Percentiles rank a stretch among this genome's conserved stretches.
Conservation (phyloP, 2,888 invertebrate species). For the Torymus auratus region DNA sequence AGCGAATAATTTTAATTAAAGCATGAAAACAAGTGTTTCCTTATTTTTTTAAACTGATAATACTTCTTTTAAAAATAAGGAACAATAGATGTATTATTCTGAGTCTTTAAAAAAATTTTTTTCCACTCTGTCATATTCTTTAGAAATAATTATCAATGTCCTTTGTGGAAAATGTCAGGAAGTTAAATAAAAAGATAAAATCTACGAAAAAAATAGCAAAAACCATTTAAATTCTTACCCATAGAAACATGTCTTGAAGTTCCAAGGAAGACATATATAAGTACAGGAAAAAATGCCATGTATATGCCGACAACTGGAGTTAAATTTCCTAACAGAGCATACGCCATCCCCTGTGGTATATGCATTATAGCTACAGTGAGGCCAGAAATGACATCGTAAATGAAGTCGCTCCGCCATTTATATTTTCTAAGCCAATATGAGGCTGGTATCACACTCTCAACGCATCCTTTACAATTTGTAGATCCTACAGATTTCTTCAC, state of each 20-base stretch:
- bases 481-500: slow-evolving; percentile 58
- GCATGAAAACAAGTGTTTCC: background rate
- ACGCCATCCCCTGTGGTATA: slow-evolving; percentile 87
- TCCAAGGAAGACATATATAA: slow-evolving; percentile 82
- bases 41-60: background rate
- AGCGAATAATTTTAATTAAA: background rate
- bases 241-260: slow-evolving; percentile 84
- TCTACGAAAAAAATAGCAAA: no score
- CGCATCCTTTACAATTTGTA: slow-evolving; percentile 66
- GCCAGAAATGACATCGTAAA: slow-evolving; percentile 88
- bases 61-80: slow-evolving; percentile 1
- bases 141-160: no score
- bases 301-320: slow-evolving; percentile 79
- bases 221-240: slow-evolving; percentile 76
- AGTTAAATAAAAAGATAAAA: no score
- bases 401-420: slow-evolving; percentile 80
- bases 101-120: background rate
- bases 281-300: slow-evolving; percentile 80
- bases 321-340: slow-evolving; percentile 79
- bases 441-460: slow-evolving; percentile 78
- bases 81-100: background rate
- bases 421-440: slow-evolving; percentile 82
- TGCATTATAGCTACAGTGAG: slow-evolving; percentile 91
- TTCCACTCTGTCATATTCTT: no score
- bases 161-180: no score